A percentile compares a stretch with the other conserved stretches of the same genome.
Conservation (phyloP, 2,797 vertebrate species). For the Carcharodon carcharias region DNA sequence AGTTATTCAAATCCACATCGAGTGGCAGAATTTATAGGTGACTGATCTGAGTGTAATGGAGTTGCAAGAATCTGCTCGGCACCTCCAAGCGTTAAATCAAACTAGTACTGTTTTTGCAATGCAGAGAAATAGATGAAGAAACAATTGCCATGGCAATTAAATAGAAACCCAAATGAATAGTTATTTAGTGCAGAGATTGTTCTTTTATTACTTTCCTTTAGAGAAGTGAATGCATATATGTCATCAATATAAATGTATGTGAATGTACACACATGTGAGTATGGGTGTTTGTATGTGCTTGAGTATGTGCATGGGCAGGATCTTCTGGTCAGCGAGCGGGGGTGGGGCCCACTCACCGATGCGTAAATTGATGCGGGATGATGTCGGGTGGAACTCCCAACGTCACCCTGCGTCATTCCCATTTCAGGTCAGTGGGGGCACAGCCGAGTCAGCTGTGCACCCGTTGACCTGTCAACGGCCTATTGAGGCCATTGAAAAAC, state of each 20-base stretch:
- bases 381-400: no score
- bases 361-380: no score
- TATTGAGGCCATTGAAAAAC: no score
- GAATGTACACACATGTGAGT: background rate
- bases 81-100: background rate
- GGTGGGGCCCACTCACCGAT: no score
- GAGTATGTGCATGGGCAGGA: background rate
- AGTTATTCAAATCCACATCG: background rate
- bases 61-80: background rate
- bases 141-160: background rate
- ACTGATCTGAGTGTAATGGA: background rate
- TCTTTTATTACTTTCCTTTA: background rate
- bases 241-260: background rate
- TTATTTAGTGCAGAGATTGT: background rate
- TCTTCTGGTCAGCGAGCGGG: no score
- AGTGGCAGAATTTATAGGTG: background rate
- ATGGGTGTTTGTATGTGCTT: background rate
- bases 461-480: no score
- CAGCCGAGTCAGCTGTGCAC: no score
- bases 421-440: no score
- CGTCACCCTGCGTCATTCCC: no score
- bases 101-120: background rate
- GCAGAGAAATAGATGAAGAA: background rate
- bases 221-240: background rate
- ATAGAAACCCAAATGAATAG: background rate